Conservation (phyloP, 2,113 vertebrate species). For the Serilophus lunatus region DNA sequence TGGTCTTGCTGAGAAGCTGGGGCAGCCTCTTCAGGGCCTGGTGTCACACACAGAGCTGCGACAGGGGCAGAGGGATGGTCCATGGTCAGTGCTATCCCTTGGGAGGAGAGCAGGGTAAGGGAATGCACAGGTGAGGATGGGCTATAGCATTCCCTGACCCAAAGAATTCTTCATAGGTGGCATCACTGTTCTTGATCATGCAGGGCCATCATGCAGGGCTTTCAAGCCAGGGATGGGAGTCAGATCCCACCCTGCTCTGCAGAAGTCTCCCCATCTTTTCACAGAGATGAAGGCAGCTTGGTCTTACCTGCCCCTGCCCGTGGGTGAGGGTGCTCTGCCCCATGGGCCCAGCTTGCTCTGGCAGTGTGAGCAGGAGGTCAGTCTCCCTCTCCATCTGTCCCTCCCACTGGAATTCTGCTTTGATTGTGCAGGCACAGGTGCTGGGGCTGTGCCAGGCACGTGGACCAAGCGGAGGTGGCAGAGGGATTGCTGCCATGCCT, state of each 20-base stretch:
- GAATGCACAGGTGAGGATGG: rapidly evolving
- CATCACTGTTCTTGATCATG: too few relatives aligned
- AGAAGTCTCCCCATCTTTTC: neutral
- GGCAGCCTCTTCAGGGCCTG: rapidly evolving
- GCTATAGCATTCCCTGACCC: neutral
- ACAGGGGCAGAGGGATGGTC: neutral
- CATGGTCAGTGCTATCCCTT: rapidly evolving
- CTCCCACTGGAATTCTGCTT: neutral
- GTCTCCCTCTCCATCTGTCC: neutral
- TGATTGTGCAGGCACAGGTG: neutral
- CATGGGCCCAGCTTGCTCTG: rapidly evolving
- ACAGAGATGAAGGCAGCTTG: rapidly evolving
- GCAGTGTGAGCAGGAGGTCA: rapidly evolving
- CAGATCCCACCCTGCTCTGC: neutral
- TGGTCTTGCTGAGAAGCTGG: neutral
- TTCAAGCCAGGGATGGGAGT: rapidly evolving
- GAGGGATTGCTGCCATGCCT: neutral
- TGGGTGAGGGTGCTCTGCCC: neutral
- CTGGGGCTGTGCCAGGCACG: neutral
- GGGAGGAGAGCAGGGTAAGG: neutral
- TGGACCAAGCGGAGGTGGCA: neutral
- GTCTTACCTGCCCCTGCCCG: neutral
- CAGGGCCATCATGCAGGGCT: rapidly evolving
- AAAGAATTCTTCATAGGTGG: neutral
- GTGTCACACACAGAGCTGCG: neutral